Evolutionary conservation across 2,797 vertebrate genomes (phyloP).

Genomic region (Ctenopoma kingsleyae): DNA sequence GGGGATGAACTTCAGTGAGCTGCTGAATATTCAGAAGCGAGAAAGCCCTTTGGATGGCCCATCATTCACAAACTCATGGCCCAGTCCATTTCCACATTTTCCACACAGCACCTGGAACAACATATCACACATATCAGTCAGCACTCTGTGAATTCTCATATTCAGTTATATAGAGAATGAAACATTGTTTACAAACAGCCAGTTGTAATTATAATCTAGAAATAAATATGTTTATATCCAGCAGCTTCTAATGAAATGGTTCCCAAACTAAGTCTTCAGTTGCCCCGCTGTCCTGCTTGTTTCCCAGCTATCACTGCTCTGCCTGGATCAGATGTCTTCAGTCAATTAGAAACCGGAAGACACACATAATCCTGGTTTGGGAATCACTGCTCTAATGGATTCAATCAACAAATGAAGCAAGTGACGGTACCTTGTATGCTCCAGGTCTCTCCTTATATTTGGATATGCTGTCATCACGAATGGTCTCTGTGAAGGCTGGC

Average conservation of each 20-base stretch:
- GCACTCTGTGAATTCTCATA: not conserved
- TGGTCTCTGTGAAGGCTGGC: slow-evolving; percentile 94
- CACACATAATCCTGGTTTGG: no score
- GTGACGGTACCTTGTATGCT: slow-evolving; percentile 87
- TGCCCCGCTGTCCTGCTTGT: no score
- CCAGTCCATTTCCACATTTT: slow-evolving; percentile 82
- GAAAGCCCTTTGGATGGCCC: slow-evolving; percentile 89
- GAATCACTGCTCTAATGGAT: not conserved
- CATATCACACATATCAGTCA: not conserved
- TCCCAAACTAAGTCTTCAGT: no score
- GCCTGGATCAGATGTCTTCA: no score
- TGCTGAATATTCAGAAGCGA: slow-evolving; percentile 99
- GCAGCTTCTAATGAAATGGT: no score
- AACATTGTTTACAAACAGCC: no score
- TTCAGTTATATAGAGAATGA: no score
- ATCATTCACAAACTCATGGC: slow-evolving; percentile 94
- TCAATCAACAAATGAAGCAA: not conserved
- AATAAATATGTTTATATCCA: no score
- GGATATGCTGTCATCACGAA: slow-evolving; percentile 89
- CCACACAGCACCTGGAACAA: slow-evolving; percentile 74
- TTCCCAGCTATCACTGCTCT: no score
- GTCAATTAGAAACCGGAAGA: no score
- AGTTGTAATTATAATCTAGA: no score
- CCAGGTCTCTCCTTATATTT: slow-evolving; percentile 86
- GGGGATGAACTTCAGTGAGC: slow-evolving; percentile 93